phyloP scores from a whole-genome alignment of 2,888 invertebrate species.

The Sericinus montela region DNA sequence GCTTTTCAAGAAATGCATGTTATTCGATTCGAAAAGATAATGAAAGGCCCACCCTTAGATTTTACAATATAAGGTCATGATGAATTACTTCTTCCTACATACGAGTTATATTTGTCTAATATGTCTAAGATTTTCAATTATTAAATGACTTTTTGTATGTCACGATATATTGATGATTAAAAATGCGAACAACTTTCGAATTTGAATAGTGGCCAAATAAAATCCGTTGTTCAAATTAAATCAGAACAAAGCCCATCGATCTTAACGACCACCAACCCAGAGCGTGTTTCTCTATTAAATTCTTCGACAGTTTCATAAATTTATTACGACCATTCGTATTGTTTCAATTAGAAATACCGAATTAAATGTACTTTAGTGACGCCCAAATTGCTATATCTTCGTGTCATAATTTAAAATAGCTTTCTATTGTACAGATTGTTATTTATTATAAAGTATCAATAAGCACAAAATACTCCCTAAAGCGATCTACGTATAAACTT shows the following conservation, averaged over 20 bases:
- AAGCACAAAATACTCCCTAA: slow-evolving; percentile 45
- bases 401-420: slow-evolving; percentile 45
- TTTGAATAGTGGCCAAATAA: slow-evolving; percentile 12
- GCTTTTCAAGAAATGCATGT: too few species aligned
- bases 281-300: slow-evolving; percentile 52
- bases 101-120: too few species aligned
- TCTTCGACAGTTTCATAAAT: slow-evolving; percentile 48
- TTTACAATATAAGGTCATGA: too few species aligned
- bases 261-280: slow-evolving; percentile 62
- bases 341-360: slow-evolving; percentile 72
- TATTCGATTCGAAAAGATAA: too few species aligned
- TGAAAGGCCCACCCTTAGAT: too few species aligned
- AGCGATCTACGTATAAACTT: slow-evolving; percentile 43
- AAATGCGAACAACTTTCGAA: slow-evolving; percentile 6
- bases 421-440: slow-evolving; percentile 58
- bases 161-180: not conserved
- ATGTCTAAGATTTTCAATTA: not conserved
- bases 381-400: slow-evolving; percentile 70
- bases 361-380: slow-evolving; percentile 61
- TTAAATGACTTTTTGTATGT: not conserved
- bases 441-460: slow-evolving; percentile 67
- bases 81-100: too few species aligned
- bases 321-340: slow-evolving; percentile 61
- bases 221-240: slow-evolving; percentile 31
- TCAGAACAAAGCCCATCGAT: slow-evolving; percentile 44